Base-by-base conservation (phyloP, 2,888 invertebrate genomes). In the Temnothorax unifasciatus region DNA sequence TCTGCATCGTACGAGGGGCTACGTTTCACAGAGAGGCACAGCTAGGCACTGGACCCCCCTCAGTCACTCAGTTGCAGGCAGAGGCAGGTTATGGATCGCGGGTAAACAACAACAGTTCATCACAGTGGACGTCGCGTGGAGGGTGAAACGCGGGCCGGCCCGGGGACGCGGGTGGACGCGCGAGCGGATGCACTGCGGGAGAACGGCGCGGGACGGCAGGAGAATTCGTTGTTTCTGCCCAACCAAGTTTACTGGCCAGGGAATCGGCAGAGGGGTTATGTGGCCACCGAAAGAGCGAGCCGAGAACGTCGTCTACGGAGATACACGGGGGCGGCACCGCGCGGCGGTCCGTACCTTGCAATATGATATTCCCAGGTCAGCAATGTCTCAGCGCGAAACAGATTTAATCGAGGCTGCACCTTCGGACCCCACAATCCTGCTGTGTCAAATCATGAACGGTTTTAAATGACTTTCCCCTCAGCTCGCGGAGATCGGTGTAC, bases 401-500 rank as follows among this genome's bases (percentile, higher is more conserved):
- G 81, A 64, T 54, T 50, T 50, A 82, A 87, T 79, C 54, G 57
- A 74, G 85, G 71, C 63, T 87, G 88, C 76, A 85, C 73, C 41
- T 25, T 87, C 73, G 63, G 83, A 82, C 82, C 6, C 79, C 84
- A 86, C 88, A 77, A 86, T 86, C 85, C 83, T 82, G 85, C 88
- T 77, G 85, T 88, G 88, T 88, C 88, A 90, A 88, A 89, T 82
- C 82, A 85, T 77, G 85, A 89, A 90, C 86, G 88, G 86, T 89
- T 91, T 87, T 87, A 91, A 90, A 83, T 63, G 86, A 89, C 84
- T 90, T 82, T 21, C 25, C 25, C 25, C 29, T 71, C 54, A 15
- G 41, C n/a, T 73, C 13, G 52, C 41, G 41, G 34, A 54, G 38
- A n/a, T 71, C 47, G 54, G n/a, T 77, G 29, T 29, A 29, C 29